Conservation (phyloP, 2,888 invertebrate genomes). For the Octonoba sinensis region DNA sequence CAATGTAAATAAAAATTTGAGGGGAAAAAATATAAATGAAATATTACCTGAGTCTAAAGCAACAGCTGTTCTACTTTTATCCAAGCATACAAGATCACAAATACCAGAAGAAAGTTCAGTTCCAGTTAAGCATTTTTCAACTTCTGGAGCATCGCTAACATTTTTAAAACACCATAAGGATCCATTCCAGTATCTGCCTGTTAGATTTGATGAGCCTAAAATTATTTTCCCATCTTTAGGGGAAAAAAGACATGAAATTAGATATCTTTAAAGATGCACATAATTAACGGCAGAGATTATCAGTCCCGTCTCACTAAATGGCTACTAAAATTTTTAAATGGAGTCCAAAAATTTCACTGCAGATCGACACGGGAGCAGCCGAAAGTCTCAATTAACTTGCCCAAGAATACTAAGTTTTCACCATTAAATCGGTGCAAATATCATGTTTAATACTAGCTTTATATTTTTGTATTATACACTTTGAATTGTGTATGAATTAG, state of each 20-base stretch:
- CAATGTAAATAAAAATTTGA: background rate
- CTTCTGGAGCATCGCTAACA: constrained; percentile 71
- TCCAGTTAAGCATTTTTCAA: constrained; percentile 72
- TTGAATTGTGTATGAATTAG: too few relatives aligned
- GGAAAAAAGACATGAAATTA: constrained; percentile 54
- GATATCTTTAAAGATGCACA: background rate
- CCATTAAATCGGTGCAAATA: too few relatives aligned
- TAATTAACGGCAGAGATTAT: background rate
- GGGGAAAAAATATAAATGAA: background rate
- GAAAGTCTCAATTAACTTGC: too few relatives aligned
- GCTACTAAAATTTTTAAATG: background rate
- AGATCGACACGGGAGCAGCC: too few relatives aligned
- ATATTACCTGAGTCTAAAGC: constrained; percentile 75
- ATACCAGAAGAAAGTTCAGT: constrained; percentile 74
- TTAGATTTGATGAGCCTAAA: constrained; percentile 76
- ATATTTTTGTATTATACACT: too few relatives aligned
- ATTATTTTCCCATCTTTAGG: constrained; percentile 76
- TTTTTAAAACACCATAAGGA: constrained; percentile 75
- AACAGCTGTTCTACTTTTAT: constrained; percentile 71
- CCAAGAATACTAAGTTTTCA: too few relatives aligned
- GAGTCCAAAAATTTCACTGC: background rate
- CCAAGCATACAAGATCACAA: constrained; percentile 73
- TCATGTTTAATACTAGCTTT: too few relatives aligned
- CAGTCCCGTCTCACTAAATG: background rate
- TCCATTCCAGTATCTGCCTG: constrained; percentile 77